A percentile compares a stretch with the other conserved stretches of the same genome.
These are phyloP conservation scores for Metacarcinus magister DNA, from an alignment of 2,888 invertebrate species.

Conservation along the genomic window DNA sequence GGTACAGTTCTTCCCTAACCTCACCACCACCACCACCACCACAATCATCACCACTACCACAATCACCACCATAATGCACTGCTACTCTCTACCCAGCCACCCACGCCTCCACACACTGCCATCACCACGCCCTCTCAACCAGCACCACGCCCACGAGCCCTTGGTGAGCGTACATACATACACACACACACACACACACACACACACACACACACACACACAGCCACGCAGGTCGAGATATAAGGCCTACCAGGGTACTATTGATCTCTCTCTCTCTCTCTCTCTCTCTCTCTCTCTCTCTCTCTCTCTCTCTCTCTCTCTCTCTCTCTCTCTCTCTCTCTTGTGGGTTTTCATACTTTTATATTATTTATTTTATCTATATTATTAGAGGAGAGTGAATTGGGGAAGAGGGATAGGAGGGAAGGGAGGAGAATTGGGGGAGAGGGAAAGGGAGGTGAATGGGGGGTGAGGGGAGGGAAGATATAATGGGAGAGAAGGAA, in stretches of 20 bases:
- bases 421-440: not conserved
- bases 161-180: not conserved
- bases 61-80: not conserved
- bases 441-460: not conserved
- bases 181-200: conserved; percentile 35
- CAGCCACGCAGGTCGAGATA: conserved; percentile 29
- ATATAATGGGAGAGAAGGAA: not conserved
- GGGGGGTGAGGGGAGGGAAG: not conserved
- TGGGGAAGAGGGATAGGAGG: not conserved
- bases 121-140: not conserved
- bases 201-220: conserved; percentile 48
- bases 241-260: conserved; percentile 48
- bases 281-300: conserved; percentile 48
- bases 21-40: not conserved
- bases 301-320: conserved; percentile 46
- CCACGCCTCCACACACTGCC: not conserved
- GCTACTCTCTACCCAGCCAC: not conserved
- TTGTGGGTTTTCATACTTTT: not conserved
- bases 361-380: not conserved
- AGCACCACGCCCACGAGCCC: not conserved
- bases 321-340: conserved; percentile 40
- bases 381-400: not conserved
- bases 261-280: conserved; percentile 48
- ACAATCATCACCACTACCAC: not conserved
- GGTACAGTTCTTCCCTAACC: too few relatives aligned